Conservation (phyloP, 30 jellyfish, hydroid and myxozoan species). For the Pelagia noctiluca region DNA sequence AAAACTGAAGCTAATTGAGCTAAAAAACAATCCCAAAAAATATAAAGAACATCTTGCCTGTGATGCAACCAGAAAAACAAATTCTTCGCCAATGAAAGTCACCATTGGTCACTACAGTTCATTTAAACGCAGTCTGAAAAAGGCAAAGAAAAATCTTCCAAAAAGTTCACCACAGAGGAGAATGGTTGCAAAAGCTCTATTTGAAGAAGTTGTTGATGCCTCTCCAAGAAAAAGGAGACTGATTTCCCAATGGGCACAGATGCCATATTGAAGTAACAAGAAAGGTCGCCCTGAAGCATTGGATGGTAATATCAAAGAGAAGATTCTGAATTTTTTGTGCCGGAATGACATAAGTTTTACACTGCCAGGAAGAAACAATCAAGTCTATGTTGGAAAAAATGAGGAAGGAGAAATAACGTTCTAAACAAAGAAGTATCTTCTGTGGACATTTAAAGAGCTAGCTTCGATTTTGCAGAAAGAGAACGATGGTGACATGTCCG, state of each 20-base stretch:
- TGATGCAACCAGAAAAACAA: constrained; percentile 17
- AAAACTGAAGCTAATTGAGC: constrained; percentile 6
- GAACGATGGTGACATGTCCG: constrained; percentile 12
- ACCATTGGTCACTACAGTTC: constrained; percentile 15
- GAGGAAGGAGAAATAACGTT: background rate
- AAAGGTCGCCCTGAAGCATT: constrained; percentile 17
- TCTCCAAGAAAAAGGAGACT: constrained; percentile 22
- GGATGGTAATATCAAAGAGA: constrained; percentile 9
- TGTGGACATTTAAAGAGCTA: constrained; percentile 17
- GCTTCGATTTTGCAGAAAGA: constrained; percentile 9
- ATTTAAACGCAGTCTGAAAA: constrained; percentile 2
- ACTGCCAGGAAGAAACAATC: constrained; percentile 25
- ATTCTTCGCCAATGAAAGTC: constrained; percentile 17
- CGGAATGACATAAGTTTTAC: constrained; percentile 19
- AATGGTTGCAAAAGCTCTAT: background rate
- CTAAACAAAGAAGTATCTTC: constrained; percentile 26
- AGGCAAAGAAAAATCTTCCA: background rate
- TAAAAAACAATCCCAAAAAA: background rate
- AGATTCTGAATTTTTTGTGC: constrained; percentile 1
- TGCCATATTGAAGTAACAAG: constrained; percentile 6
- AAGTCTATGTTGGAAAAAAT: constrained; percentile 14
- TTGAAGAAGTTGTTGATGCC: background rate
- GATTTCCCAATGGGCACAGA: constrained; percentile 10
- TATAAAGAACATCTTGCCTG: constrained; percentile 23
- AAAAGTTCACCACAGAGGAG: background rate